A percentile compares a stretch with the other conserved stretches of the same genome.
These are phyloP conservation scores for Dermochelys coriacea DNA, from an alignment of 2,797 vertebrate genomes.

Conservation along the genomic window DNA sequence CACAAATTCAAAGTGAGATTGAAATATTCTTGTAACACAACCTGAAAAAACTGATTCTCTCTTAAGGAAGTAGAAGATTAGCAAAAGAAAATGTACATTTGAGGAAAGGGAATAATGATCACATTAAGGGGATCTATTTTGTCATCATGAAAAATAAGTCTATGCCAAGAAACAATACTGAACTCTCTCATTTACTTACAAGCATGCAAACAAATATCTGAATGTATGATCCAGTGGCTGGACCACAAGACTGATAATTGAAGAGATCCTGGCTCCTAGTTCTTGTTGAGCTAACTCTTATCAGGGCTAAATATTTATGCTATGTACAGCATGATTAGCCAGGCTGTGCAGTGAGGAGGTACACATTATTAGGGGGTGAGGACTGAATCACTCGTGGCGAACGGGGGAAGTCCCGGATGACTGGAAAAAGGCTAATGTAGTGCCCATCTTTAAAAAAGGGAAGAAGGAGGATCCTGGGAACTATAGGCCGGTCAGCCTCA, in stretches of 20 bases:
- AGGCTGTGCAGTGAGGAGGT: neutral
- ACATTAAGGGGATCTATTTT: neutral
- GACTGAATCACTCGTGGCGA: fast-evolving
- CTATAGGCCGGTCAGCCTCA: no score
- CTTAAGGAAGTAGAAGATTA: neutral
- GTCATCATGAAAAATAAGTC: neutral
- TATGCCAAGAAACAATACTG: neutral
- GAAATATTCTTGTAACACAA: neutral
- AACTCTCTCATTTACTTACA: slow-evolving; percentile 42
- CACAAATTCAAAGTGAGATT: slow-evolving; percentile 19
- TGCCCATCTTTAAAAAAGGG: no score
- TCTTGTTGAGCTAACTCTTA: neutral
- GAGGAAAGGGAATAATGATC: neutral
- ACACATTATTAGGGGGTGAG: neutral
- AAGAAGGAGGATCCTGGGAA: no score
- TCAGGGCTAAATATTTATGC: neutral
- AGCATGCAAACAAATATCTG: slow-evolving; percentile 7
- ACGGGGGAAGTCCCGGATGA: no score
- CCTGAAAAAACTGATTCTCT: fast-evolving
- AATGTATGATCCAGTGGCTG: neutral
- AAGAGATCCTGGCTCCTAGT: neutral
- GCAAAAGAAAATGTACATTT: neutral
- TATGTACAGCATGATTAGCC: neutral
- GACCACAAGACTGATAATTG: neutral
- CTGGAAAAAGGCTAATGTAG: no score